Percentiles rank a stretch among this genome's conserved stretches.
Conservation (phyloP, 2,797 vertebrate genomes). For the Leuciscus waleckii region DNA sequence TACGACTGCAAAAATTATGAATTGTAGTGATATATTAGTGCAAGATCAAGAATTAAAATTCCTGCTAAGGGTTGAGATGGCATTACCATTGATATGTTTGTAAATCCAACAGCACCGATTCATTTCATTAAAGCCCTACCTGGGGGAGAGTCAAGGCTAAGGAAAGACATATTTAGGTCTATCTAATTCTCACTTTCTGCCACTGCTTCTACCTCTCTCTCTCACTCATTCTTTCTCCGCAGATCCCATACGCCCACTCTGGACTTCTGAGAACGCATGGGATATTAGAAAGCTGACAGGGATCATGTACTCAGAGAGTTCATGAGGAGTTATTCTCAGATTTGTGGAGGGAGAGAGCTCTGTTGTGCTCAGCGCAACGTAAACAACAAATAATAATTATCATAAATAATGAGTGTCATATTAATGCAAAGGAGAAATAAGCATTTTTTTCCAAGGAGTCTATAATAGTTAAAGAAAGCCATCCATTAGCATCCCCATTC, state of each 20-base stretch:
- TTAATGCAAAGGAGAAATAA: slow-evolving; percentile 6
- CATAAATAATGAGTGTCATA: neutral
- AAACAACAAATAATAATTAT: slow-evolving; percentile 44
- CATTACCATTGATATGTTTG: neutral
- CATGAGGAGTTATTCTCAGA: slow-evolving; percentile 52
- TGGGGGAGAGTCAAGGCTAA: slow-evolving; percentile 27
- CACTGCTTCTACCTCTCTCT: slow-evolving; percentile 25
- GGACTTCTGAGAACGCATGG: slow-evolving; percentile 51
- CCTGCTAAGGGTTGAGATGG: neutral
- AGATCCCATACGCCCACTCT: slow-evolving; percentile 56
- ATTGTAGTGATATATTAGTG: too few species aligned
- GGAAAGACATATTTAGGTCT: neutral
- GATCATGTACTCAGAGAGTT: slow-evolving; percentile 51
- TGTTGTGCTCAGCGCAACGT: slow-evolving; percentile 35
- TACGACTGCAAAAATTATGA: too few species aligned
- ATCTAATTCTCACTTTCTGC: slow-evolving; percentile 15
- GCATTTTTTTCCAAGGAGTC: neutral
- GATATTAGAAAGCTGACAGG: slow-evolving; percentile 54
- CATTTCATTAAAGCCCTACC: slow-evolving; percentile 18
- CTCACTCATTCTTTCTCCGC: slow-evolving; percentile 26
- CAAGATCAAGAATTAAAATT: neutral
- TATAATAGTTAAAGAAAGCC: neutral
- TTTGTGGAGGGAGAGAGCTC: slow-evolving; percentile 36
- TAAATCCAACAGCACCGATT: neutral
- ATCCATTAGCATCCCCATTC: neutral